Base-by-base conservation (phyloP, 1,140 invertebrate genomes). In the Nasonia longicornis region DNA sequence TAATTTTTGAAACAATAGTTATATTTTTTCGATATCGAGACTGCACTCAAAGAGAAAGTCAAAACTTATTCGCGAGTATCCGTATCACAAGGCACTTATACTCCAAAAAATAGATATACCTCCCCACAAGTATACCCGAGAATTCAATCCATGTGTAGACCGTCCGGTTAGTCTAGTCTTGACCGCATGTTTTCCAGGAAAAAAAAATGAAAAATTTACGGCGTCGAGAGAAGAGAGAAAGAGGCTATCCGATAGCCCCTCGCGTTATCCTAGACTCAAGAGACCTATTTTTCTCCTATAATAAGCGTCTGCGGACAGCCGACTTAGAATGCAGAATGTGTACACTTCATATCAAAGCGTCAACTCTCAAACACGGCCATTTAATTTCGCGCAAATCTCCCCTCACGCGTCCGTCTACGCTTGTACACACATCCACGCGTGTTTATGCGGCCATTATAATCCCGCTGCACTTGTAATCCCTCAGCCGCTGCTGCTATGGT, bases 121-220 rank as follows among this genome's bases (percentile, higher is more conserved):
- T 16, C 12, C 12, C 48, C 48, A 14, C 48, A 52, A 52, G 48
- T 52, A 38, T 38, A 20, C 1, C 11, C 45, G 45, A 26, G 22
- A 20, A 64, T 64, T 64, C 63, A 64, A 64, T 64, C 14, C 63
- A 14, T 14, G 14, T 14, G 2, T 48, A 14, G 1, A 26, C 45
- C 14, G 14, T 29, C 29, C 31, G 63, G 67, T 26, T 29, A 2
- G 64, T 10, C 64, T 66, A 11, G 64, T 4, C 67, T 31, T 11
- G 67, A 29, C 45, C 72, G 72, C 48, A 58, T 0, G 26, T 74
- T 58, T 72, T n/a, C 48, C 26, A 10, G 72, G 63, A 66, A 66
- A 22, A 45, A 20, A 11, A 58, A 35, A 74, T 74, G 72, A 74
- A 74, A 74, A 74, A 74, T 74, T 52, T 48, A 74, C 58, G 48